Evolutionary conservation across 2,888 invertebrate genomes (phyloP), one percentile per base, ranked within the genome.

Genomic region (Agrotis exclamationis): DNA sequence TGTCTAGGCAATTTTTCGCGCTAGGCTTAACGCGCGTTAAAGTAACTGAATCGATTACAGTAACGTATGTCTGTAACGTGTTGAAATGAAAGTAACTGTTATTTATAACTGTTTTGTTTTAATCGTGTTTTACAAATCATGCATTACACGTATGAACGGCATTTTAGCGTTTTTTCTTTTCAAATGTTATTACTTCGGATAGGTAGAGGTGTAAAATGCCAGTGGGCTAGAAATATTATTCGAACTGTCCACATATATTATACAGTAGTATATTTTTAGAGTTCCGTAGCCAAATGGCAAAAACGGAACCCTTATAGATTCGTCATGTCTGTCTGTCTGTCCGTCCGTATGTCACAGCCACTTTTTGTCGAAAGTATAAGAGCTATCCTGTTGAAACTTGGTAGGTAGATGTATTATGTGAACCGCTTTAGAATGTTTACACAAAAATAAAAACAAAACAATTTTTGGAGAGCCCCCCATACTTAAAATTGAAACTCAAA

Each of bases 21-120:
- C 80, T 64, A 71, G 79, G 74, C 71, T 81, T 76, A 73, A 56
- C 70, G 67, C 80, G 74, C 65, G 78, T 73, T 63, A 85, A 71
- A 63, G 75, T 80, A 85, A 77, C 80, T 82, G 80, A 79, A 75
- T 80, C 83, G 73, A 85, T 83, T 85, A 83, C 83, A 59, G 67
- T 85, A 83, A 68, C 67, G 63, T 79, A 76, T 63, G 66, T 50
- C 64, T 71, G 78, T 68, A 78, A 74, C 69, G 58, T 65, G 70
- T 65, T 78, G 48, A 84, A 75, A 76, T 79, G 53, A 79, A 82
- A 79, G 50, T 84, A 76, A 79, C 84, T 47, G 84, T 83, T 79
- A 22, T 62, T 62, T 59, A 45, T 50, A 81, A 68, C 82, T 62
- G 75, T 78, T 78, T 81, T 78, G 47, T 66, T 67, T 63, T 50